Conservation (phyloP, 1,140 invertebrate species). For the Semibalanus balanoides region DNA sequence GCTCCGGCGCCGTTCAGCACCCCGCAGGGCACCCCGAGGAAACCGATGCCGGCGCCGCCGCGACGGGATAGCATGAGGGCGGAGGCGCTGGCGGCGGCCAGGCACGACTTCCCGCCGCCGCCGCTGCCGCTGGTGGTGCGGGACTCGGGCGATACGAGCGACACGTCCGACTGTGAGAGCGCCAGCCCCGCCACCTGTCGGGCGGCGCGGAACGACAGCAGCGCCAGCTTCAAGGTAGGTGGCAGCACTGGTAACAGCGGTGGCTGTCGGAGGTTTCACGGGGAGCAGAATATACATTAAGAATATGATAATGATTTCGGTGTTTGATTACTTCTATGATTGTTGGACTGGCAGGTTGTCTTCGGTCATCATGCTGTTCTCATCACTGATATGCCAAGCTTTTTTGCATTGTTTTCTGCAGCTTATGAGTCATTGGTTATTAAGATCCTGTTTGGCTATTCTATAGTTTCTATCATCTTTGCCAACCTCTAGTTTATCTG, state of each 20-base stretch:
- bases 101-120: slow-evolving; percentile 33
- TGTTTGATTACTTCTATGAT: too few species aligned
- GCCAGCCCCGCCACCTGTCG: slow-evolving; percentile 45
- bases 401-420: too few species aligned
- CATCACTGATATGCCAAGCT: too few species aligned
- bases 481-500: too few species aligned
- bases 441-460: too few species aligned
- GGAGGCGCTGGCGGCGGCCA: slow-evolving; percentile 33
- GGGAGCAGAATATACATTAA: too few species aligned
- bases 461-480: too few species aligned
- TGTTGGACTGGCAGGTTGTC: too few species aligned
- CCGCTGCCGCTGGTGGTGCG: slow-evolving; percentile 30
- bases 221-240: slow-evolving; percentile 68
- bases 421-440: too few species aligned
- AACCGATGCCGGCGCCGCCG: slow-evolving; percentile 71
- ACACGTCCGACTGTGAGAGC: neutral
- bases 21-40: slow-evolving; percentile 40
- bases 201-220: slow-evolving; percentile 55
- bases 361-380: too few species aligned
- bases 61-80: slow-evolving; percentile 44
- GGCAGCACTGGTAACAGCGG: slow-evolving; percentile 7
- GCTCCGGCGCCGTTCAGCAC: slow-evolving; percentile 38
- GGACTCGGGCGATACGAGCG: slow-evolving; percentile 13
- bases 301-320: too few species aligned
- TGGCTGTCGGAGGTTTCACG: neutral